phyloP scores from a whole-genome alignment of 2,797 vertebrate genomes.

The Poeciliopsis infans region DNA sequence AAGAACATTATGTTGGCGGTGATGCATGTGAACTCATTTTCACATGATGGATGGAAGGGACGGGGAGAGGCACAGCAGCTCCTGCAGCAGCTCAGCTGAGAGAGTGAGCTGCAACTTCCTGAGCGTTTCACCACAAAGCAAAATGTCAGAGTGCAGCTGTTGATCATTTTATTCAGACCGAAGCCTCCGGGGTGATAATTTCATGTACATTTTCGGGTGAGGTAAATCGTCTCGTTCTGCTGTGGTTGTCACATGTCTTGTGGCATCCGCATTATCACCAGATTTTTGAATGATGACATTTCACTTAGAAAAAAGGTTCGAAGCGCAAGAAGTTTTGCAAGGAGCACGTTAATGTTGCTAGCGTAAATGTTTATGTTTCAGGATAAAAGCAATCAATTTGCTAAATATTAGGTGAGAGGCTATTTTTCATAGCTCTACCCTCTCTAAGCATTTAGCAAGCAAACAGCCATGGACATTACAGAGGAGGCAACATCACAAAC shows the following conservation, averaged over 20 bases:
- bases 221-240: background rate
- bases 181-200: background rate
- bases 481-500: background rate
- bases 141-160: slow-evolving; percentile 2
- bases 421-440: background rate
- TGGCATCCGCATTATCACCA: background rate
- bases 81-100: slow-evolving; percentile 28
- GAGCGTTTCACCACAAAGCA: slow-evolving; percentile 33
- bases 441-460: background rate
- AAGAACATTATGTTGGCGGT: slow-evolving; percentile 67
- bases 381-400: background rate
- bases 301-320: background rate
- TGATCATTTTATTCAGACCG: background rate
- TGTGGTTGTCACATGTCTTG: background rate
- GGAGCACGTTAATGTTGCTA: background rate
- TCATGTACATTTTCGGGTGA: background rate
- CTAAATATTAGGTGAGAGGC: background rate
- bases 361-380: background rate
- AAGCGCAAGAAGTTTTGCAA: background rate
- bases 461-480: background rate
- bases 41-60: slow-evolving; percentile 58
- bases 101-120: slow-evolving; percentile 44
- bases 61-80: slow-evolving; percentile 31
- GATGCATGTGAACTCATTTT: slow-evolving; percentile 69
- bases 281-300: background rate